phyloP scores from a whole-genome alignment of 2,797 vertebrate genomes.

The Etheostoma nigrum region DNA sequence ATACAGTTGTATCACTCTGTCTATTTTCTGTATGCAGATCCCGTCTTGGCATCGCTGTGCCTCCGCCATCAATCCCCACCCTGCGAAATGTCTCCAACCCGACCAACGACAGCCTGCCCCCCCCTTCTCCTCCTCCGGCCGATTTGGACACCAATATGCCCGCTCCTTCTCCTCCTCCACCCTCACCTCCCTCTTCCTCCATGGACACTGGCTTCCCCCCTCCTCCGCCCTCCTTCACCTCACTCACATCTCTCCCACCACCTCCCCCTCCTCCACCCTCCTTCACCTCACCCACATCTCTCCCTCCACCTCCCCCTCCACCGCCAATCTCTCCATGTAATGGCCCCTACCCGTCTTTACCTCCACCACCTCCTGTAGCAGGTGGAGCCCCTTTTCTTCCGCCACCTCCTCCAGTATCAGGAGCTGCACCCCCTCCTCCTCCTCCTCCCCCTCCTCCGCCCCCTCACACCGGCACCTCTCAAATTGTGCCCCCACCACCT shows the following conservation, averaged over 20 bases:
- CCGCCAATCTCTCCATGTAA: constrained; percentile 1
- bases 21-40: constrained; percentile 55
- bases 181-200: constrained; percentile 36
- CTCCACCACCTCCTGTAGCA: constrained; percentile 17
- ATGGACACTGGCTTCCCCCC: constrained; percentile 40
- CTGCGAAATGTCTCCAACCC: constrained; percentile 30
- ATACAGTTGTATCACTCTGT: not conserved
- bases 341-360: constrained; percentile 33
- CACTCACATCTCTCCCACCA: constrained; percentile 40
- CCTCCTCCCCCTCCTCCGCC: constrained; percentile 49
- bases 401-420: constrained; percentile 34
- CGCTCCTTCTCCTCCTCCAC: constrained; percentile 40
- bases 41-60: constrained; percentile 80
- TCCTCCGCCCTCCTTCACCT: constrained; percentile 38
- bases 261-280: constrained; percentile 56
- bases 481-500: constrained; percentile 51
- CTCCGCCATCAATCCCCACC: constrained; percentile 81
- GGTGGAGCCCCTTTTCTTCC: constrained; percentile 25
- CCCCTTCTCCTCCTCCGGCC: constrained; percentile 59
- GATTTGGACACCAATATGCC: constrained; percentile 16
- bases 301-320: constrained; percentile 58
- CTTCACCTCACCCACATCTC: constrained; percentile 46
- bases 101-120: constrained; percentile 33
- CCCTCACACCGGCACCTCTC: constrained; percentile 22
- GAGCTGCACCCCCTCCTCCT: constrained; percentile 34